Percentiles rank a stretch among this genome's conserved stretches.
phyloP scores from a whole-genome alignment of 2,888 invertebrate species.

The Callimorpha dominula region DNA sequence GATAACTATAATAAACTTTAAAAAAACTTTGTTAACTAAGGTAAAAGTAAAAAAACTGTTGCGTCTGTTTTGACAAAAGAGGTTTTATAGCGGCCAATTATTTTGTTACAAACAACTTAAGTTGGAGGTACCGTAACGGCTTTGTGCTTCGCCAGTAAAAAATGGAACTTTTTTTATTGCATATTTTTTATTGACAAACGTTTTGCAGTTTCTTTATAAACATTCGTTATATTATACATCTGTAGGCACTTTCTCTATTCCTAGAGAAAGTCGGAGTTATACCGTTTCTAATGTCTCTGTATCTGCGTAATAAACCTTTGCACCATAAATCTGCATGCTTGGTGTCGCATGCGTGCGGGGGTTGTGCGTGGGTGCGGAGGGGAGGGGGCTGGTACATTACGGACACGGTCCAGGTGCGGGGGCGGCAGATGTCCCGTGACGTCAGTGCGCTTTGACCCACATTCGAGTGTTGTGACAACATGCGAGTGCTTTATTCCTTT shows the following conservation, averaged over 20 bases:
- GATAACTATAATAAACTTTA: slow-evolving; percentile 34
- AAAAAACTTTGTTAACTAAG: slow-evolving; percentile 30
- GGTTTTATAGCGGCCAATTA: slow-evolving; percentile 37
- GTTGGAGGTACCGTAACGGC: slow-evolving; percentile 39
- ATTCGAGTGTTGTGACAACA: slow-evolving; percentile 53
- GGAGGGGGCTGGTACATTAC: not conserved
- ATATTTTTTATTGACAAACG: slow-evolving; percentile 28
- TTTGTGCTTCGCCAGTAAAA: slow-evolving; percentile 27
- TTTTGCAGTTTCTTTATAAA: slow-evolving; percentile 29
- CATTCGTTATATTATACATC: not conserved
- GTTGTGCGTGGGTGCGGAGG: not conserved
- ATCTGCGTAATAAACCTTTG: slow-evolving; percentile 23
- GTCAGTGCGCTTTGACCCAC: slow-evolving; percentile 65
- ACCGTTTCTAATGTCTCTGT: slow-evolving; percentile 13
- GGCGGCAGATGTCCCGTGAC: slow-evolving; percentile 76
- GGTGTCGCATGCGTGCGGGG: slow-evolving; percentile 27
- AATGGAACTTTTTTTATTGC: slow-evolving; percentile 22
- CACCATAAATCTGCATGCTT: slow-evolving; percentile 76
- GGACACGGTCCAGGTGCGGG: slow-evolving; percentile 37
- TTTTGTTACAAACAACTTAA: slow-evolving; percentile 24
- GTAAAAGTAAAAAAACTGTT: slow-evolving; percentile 31
- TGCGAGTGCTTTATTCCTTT: not conserved
- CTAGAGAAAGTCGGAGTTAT: slow-evolving; percentile 2
- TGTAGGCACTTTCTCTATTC: slow-evolving; percentile 27
- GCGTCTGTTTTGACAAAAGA: slow-evolving; percentile 35